phyloP scores from a whole-genome alignment of 2,888 invertebrate genomes.

The Noctua fimbriata region DNA sequence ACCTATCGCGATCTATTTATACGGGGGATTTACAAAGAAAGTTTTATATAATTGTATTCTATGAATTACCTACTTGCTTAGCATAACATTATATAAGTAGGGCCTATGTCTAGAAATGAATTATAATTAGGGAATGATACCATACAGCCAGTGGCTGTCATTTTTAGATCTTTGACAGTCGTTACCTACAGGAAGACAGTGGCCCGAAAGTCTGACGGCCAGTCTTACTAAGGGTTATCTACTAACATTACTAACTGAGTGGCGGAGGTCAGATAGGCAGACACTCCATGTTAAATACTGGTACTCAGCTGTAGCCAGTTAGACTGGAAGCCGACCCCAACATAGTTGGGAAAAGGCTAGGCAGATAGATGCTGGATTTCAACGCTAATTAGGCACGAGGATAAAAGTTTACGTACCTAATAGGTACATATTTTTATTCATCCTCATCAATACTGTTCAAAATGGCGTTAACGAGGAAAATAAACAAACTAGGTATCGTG shows the following conservation, averaged over 20 bases:
- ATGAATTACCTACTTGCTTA: background rate
- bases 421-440: conserved; percentile 26
- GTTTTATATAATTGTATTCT: background rate
- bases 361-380: background rate
- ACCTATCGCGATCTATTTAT: conserved; percentile 4
- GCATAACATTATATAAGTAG: background rate
- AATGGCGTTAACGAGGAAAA: conserved; percentile 20
- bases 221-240: no score
- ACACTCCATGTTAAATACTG: no score
- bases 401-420: conserved; percentile 1
- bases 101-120: background rate
- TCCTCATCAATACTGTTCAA: background rate
- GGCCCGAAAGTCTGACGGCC: no score
- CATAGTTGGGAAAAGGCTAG: background rate
- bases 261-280: no score
- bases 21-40: background rate
- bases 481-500: conserved; percentile 6
- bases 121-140: no score
- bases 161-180: no score
- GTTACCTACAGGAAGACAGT: no score
- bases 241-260: no score
- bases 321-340: background rate
- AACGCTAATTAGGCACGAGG: conserved; percentile 8
- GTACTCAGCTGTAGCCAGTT: no score
- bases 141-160: no score